These are phyloP conservation scores for Streptopelia turtur DNA, from an alignment of 2,797 vertebrate genomes.

Conservation along the genomic window DNA sequence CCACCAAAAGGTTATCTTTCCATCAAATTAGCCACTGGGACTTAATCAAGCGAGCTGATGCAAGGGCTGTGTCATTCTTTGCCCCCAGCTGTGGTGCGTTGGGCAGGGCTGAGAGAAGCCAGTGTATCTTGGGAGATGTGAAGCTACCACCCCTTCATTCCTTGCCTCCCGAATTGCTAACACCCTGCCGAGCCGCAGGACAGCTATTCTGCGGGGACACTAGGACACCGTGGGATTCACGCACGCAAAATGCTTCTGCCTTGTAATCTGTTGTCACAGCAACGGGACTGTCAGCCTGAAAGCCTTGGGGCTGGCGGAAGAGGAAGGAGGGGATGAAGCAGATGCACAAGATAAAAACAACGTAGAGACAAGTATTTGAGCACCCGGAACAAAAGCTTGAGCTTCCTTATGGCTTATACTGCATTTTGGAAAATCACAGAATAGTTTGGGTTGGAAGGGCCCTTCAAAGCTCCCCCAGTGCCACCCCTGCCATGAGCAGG, in stretches of 20 bases:
- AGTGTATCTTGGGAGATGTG: fast-evolving
- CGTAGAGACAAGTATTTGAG: not conserved
- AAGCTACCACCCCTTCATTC: not conserved
- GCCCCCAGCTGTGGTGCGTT: not conserved
- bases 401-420: not conserved
- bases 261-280: slow-evolving; percentile 2
- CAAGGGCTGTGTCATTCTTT: not conserved
- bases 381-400: not conserved
- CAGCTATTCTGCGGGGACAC: not conserved
- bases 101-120: not conserved
- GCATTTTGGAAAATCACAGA: not conserved
- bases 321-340: not conserved
- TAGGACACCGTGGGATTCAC: fast-evolving
- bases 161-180: not conserved
- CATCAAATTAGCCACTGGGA: not conserved
- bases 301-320: not conserved
- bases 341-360: not conserved
- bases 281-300: not conserved
- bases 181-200: not conserved
- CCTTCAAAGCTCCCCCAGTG: not conserved
- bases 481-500: not conserved
- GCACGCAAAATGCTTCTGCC: not conserved
- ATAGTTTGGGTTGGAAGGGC: not conserved
- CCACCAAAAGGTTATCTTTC: slow-evolving; percentile 14
- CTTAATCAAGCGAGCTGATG: not conserved